Conservation (phyloP, 2,888 invertebrate genomes). For the Rhorus exstirpatorius region DNA sequence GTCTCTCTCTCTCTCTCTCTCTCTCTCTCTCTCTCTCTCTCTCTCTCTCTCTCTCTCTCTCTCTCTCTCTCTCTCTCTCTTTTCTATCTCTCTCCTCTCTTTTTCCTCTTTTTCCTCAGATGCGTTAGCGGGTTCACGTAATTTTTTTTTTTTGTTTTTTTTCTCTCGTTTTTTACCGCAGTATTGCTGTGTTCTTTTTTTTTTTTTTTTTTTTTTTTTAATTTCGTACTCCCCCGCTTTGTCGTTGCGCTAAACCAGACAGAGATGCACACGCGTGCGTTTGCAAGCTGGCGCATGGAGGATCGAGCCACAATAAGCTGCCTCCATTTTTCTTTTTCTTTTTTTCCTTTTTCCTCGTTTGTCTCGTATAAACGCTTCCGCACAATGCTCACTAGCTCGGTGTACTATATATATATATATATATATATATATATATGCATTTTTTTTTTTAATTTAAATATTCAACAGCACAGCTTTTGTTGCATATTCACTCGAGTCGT, state of each 20-base stretch:
- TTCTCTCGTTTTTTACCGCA: slow-evolving; percentile 12
- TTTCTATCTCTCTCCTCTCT: too few species aligned
- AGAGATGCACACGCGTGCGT: slow-evolving; percentile 28
- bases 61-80: background rate
- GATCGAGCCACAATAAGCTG: slow-evolving; percentile 51
- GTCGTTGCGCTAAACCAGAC: slow-evolving; percentile 24
- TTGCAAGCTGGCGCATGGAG: slow-evolving; percentile 21
- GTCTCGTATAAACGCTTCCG: slow-evolving; percentile 34
- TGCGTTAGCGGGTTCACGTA: slow-evolving; percentile 27
- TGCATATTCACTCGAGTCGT: background rate
- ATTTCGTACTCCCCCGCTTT: slow-evolving; percentile 14
- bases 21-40: background rate
- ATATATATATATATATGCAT: slow-evolving; percentile 6
- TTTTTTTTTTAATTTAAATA: slow-evolving; percentile 38
- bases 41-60: background rate
- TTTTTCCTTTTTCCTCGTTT: slow-evolving; percentile 8
- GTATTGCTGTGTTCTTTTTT: slow-evolving; percentile 34
- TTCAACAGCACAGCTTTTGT: slow-evolving; percentile 17
- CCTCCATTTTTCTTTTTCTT: slow-evolving; percentile 4
- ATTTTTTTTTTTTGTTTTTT: slow-evolving; percentile 27
- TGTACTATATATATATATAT: too few species aligned
- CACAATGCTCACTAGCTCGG: background rate
- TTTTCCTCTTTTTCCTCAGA: background rate
- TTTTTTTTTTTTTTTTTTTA: slow-evolving; percentile 17
- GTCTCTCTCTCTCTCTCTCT: background rate